Percentiles rank a stretch among this genome's conserved stretches.
phyloP scores from a whole-genome alignment of 2,113 vertebrate genomes.

The Amblyopsis rosae region DNA sequence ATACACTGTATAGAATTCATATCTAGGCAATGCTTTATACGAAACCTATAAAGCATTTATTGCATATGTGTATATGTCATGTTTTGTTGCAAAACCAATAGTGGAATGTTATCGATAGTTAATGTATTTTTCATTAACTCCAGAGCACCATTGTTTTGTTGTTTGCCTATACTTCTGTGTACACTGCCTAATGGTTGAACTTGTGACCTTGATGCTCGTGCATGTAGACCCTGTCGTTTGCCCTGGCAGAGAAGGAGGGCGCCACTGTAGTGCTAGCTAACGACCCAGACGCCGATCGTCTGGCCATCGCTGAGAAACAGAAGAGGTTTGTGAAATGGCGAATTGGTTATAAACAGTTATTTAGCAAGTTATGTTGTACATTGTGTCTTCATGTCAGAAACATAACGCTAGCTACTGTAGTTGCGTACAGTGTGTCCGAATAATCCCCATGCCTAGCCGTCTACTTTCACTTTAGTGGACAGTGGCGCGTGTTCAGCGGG shows the following conservation, averaged over 20 bases:
- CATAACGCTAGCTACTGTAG: neutral
- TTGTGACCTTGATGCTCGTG: conserved; percentile 33
- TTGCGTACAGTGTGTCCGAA: neutral
- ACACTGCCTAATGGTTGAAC: neutral
- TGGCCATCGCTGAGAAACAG: conserved; percentile 92
- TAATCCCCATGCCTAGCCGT: neutral
- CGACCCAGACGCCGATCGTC: conserved; percentile 94
- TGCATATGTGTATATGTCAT: no score
- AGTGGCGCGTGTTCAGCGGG: conserved; percentile 94
- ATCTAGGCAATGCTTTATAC: no score
- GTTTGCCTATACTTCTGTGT: neutral
- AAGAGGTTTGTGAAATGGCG: conserved; percentile 74
- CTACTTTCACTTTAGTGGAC: conserved; percentile 73
- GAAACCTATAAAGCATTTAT: no score
- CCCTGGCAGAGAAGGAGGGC: conserved; percentile 87
- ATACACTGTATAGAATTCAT: no score
- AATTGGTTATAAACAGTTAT: neutral
- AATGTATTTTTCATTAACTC: no score
- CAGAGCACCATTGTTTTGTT: no score
- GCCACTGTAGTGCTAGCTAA: conserved; percentile 90
- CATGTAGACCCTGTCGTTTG: conserved; percentile 88
- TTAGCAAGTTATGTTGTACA: neutral
- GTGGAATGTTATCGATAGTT: no score
- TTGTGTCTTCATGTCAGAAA: neutral
- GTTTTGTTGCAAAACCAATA: no score